Evolutionary conservation across 2,888 invertebrate genomes (phyloP).

Genomic region (Boloria euphrosyne): DNA sequence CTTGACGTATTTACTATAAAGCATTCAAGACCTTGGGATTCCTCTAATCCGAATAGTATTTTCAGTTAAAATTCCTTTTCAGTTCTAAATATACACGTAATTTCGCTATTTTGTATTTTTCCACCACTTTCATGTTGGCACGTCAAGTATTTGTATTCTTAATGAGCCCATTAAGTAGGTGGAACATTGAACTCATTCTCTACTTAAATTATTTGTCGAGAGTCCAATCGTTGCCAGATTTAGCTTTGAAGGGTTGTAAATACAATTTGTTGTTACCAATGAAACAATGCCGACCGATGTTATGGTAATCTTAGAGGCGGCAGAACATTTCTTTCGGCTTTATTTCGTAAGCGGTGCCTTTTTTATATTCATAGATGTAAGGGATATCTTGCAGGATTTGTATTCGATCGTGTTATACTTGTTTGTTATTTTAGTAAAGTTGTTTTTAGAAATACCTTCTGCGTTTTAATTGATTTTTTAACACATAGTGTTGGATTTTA

Average conservation of each 20-base stretch:
- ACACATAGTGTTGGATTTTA: background rate
- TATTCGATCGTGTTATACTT: constrained; percentile 35
- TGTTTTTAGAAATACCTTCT: constrained; percentile 10
- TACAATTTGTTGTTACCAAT: constrained; percentile 56
- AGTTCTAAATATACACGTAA: no score
- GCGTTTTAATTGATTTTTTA: background rate
- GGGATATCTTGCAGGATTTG: constrained; percentile 37
- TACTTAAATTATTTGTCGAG: constrained; percentile 75
- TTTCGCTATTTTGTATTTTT: background rate
- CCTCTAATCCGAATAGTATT: no score
- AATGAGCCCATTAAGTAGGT: constrained; percentile 64
- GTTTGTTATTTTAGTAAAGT: constrained; percentile 12
- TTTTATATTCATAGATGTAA: constrained; percentile 41
- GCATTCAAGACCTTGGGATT: no score
- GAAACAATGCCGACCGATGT: constrained; percentile 55
- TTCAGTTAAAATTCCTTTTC: no score
- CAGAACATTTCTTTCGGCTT: constrained; percentile 37
- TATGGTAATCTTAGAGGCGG: constrained; percentile 54
- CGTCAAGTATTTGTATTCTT: constrained; percentile 53
- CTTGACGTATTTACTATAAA: no score
- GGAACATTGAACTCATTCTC: constrained; percentile 69
- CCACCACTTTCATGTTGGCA: constrained; percentile 31
- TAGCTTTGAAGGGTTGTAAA: constrained; percentile 69
- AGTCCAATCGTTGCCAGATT: constrained; percentile 75
- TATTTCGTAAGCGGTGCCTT: constrained; percentile 32